Evolutionary conservation across 2,888 invertebrate genomes (phyloP).

Genomic region (Cerceris ruficornis): DNA sequence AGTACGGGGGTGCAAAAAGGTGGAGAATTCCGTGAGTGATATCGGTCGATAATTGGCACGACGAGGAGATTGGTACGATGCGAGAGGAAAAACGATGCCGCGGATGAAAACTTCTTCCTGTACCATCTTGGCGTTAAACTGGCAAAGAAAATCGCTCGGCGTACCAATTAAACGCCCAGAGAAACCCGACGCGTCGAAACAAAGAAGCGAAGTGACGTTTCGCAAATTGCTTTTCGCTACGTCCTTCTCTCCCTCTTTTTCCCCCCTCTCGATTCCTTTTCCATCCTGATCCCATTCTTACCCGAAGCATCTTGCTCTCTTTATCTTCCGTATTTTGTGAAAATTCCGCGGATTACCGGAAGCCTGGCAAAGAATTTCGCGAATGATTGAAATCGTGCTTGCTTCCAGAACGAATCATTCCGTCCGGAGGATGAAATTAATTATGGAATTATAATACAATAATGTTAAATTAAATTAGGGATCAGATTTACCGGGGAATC

Average conservation of each 20-base stretch:
- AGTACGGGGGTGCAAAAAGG: constrained; percentile 18
- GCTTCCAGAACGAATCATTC: too few species aligned
- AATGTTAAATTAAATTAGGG: too few species aligned
- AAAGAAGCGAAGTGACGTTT: constrained; percentile 67
- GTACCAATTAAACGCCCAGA: constrained; percentile 61
- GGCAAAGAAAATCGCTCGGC: constrained; percentile 41
- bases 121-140: constrained; percentile 40
- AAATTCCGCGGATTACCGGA: too few species aligned
- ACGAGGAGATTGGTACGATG: constrained; percentile 14
- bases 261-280: constrained; percentile 19
- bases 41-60: constrained; percentile 56
- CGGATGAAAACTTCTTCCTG: constrained; percentile 39
- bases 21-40: constrained; percentile 42
- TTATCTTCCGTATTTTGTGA: too few species aligned
- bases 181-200: constrained; percentile 60
- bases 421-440: too few species aligned
- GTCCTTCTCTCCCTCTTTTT: background rate
- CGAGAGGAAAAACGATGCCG: constrained; percentile 40
- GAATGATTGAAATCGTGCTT: too few species aligned
- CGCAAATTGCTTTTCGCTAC: constrained; percentile 69
- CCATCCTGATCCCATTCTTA: background rate
- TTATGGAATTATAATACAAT: too few species aligned
- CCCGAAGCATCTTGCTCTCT: too few species aligned
- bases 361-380: too few species aligned
- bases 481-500: too few species aligned